Percentiles rank a stretch among this genome's conserved stretches.
These are phyloP conservation scores for Amorpha juglandis DNA, from an alignment of 2,888 invertebrate species.

Conservation along the genomic window DNA sequence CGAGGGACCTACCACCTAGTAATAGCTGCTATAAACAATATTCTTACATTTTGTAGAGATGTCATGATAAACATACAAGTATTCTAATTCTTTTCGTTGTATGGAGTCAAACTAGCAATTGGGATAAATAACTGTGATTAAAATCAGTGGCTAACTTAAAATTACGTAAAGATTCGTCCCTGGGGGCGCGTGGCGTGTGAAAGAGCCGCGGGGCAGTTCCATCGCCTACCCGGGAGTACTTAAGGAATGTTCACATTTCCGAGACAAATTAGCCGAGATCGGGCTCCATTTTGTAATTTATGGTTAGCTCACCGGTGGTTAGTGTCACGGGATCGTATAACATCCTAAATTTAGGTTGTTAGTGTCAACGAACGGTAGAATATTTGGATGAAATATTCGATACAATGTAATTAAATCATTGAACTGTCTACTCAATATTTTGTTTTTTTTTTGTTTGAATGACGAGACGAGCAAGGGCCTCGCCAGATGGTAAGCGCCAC, in stretches of 20 bases:
- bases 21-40: too few relatives aligned
- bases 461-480: too few relatives aligned
- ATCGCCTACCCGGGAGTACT: constrained; percentile 1
- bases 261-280: constrained; percentile 33
- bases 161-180: constrained; percentile 28
- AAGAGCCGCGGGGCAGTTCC: constrained; percentile 38
- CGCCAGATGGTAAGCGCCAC: too few relatives aligned
- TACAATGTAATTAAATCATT: too few relatives aligned
- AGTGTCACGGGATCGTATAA: constrained; percentile 20
- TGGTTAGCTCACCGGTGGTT: constrained; percentile 12
- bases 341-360: constrained; percentile 4
- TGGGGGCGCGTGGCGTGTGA: constrained; percentile 41
- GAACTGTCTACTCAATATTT: too few relatives aligned
- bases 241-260: constrained; percentile 46
- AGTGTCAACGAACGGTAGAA: not conserved
- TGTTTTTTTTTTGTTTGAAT: too few relatives aligned
- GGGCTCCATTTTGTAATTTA: constrained; percentile 14
- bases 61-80: not conserved
- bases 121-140: not conserved
- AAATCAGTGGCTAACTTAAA: constrained; percentile 27
- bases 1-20: too few relatives aligned
- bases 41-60: too few relatives aligned
- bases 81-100: not conserved
- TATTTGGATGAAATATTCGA: not conserved
- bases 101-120: not conserved